Conservation (phyloP, 2,113 vertebrate genomes). For the Pseudorasbora parva region DNA sequence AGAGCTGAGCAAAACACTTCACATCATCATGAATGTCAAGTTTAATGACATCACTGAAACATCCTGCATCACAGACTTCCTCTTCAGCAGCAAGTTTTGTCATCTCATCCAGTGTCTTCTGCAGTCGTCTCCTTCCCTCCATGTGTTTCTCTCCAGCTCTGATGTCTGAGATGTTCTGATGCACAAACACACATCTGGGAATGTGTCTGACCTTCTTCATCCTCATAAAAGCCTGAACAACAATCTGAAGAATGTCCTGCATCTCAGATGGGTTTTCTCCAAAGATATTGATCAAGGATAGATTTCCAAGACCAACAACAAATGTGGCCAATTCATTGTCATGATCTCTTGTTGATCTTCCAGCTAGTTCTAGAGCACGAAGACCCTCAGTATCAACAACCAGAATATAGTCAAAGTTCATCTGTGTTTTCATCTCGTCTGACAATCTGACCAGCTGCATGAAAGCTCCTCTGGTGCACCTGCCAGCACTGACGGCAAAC, state of each 20-base stretch:
- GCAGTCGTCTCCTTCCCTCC: constrained; percentile 58
- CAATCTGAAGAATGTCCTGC: neutral
- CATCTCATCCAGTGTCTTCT: constrained; percentile 56
- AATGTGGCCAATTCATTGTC: neutral
- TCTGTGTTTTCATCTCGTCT: constrained; percentile 29
- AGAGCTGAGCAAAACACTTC: constrained; percentile 51
- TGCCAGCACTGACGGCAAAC: constrained; percentile 77
- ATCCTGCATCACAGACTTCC: constrained; percentile 59
- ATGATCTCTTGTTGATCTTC: neutral
- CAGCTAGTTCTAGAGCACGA: neutral
- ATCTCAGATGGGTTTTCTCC: constrained; percentile 58
- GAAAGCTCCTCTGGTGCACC: constrained; percentile 77
- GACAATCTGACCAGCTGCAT: constrained; percentile 74
- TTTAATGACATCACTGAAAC: constrained; percentile 63
- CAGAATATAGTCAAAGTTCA: neutral
- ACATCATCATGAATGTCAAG: constrained; percentile 61
- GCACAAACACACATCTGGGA: no score
- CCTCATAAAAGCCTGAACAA: no score
- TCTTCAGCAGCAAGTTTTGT: constrained; percentile 65
- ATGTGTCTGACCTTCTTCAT: no score
- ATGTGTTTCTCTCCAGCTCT: constrained; percentile 6
- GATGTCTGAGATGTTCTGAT: no score
- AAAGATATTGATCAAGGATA: neutral
- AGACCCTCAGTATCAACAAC: neutral
- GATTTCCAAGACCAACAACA: neutral